Evolutionary conservation across 2,113 vertebrate genomes (phyloP).

Genomic region (Antigone vipio): DNA sequence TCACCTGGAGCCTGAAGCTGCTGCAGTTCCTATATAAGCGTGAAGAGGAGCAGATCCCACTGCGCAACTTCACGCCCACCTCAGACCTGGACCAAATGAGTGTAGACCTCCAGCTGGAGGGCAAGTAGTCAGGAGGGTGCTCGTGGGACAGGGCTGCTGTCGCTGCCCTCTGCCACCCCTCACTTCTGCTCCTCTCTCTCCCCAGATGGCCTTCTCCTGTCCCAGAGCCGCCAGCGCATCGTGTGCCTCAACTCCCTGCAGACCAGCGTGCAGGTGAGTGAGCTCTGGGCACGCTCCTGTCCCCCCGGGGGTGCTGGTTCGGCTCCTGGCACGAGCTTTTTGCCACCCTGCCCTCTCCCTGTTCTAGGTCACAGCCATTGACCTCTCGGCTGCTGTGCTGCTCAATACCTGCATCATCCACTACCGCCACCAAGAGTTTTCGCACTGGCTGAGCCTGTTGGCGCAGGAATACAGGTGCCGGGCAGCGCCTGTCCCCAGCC

Average conservation of each 20-base stretch:
- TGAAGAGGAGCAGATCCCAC: conserved; percentile 84
- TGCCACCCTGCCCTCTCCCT: conserved; percentile 2
- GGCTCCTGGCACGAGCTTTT: background rate
- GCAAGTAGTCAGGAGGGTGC: conserved; percentile 56
- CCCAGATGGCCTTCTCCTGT: conserved; percentile 92
- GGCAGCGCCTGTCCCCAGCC: conserved; percentile 36
- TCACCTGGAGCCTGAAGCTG: conserved; percentile 94
- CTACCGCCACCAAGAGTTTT: conserved; percentile 97
- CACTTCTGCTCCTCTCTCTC: background rate
- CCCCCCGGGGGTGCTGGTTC: background rate
- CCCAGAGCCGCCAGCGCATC: conserved; percentile 95
- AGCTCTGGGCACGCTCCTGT: background rate
- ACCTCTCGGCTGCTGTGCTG: conserved; percentile 83
- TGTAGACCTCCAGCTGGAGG: conserved; percentile 87
- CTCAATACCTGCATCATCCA: conserved; percentile 95
- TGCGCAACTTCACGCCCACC: conserved; percentile 86
- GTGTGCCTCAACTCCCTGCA: conserved; percentile 90
- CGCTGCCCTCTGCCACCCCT: background rate
- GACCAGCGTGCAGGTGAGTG: conserved; percentile 82
- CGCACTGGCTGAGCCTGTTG: conserved; percentile 89
- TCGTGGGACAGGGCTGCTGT: rapidly evolving
- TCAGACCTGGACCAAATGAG: conserved; percentile 90
- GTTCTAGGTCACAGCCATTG: conserved; percentile 87
- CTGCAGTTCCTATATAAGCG: conserved; percentile 82
- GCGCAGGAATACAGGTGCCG: conserved; percentile 76